A percentile compares a stretch with the other conserved stretches of the same genome.
phyloP scores from a whole-genome alignment of 2,888 invertebrate genomes.

The Bombyx huttoni region DNA sequence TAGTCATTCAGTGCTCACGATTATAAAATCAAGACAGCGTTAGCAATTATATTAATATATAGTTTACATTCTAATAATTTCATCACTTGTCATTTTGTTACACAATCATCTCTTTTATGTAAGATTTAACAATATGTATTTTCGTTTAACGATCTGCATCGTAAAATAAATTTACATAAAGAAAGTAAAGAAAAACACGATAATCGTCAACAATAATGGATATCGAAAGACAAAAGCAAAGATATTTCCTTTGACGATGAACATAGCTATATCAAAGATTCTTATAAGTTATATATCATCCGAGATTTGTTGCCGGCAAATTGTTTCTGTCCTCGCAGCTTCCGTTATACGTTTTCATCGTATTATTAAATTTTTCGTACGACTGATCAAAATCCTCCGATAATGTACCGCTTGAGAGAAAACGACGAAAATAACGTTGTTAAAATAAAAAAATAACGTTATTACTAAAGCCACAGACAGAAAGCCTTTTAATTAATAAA shows the following conservation, averaged over 20 bases:
- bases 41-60: too few relatives aligned
- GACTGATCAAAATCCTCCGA: conserved; percentile 15
- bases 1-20: too few relatives aligned
- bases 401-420: conserved; percentile 5
- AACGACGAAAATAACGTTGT: not conserved
- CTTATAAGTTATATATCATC: conserved; percentile 32
- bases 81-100: too few relatives aligned
- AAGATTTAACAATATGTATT: not conserved
- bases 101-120: too few relatives aligned
- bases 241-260: conserved; percentile 30
- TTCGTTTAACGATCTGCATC: not conserved
- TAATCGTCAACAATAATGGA: not conserved
- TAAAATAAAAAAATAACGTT: not conserved
- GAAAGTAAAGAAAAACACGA: not conserved
- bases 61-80: too few relatives aligned
- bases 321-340: conserved; percentile 28
- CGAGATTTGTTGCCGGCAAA: conserved; percentile 40
- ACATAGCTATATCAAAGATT: conserved; percentile 29
- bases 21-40: too few relatives aligned
- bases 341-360: conserved; percentile 24
- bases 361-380: conserved; percentile 17
- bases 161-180: not conserved
- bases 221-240: conserved; percentile 12
- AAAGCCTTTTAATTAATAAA: too few relatives aligned
- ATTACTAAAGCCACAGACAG: not conserved